Percentiles rank a stretch among this genome's conserved stretches.
Conservation (phyloP, 2,888 invertebrate genomes). For the Rhopalosiphum nymphaeae region DNA sequence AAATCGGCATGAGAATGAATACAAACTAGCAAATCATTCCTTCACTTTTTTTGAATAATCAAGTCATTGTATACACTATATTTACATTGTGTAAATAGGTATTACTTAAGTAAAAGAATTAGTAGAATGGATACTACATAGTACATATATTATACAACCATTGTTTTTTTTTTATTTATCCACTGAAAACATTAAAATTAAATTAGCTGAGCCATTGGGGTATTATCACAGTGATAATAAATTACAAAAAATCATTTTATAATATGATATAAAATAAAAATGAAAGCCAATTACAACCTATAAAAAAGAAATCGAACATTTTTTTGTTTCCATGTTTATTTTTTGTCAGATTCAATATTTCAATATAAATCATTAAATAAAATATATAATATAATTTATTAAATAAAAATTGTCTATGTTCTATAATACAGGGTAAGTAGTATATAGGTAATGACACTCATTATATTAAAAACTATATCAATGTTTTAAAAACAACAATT, state of each 20-base stretch:
- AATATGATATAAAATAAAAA: neutral
- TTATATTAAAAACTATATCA: too few species aligned
- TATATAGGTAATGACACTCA: too few species aligned
- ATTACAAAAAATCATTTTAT: neutral
- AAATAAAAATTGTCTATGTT: too few species aligned
- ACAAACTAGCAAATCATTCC: neutral
- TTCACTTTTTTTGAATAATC: neutral
- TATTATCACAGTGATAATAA: neutral
- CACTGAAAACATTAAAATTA: neutral
- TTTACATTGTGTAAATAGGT: neutral
- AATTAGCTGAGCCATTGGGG: neutral
- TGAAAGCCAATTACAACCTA: neutral
- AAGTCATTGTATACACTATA: neutral
- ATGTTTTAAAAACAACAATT: too few species aligned
- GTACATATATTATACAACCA: neutral
- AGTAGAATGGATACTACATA: neutral
- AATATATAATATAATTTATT: too few species aligned
- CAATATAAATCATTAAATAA: too few species aligned
- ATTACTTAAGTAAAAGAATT: neutral
- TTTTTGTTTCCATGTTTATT: neutral
- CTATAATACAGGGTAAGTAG: too few species aligned
- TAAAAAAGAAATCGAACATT: neutral
- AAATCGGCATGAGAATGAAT: neutral
- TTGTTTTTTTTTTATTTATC: neutral
- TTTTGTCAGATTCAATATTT: neutral